Evolutionary conservation across 2,888 invertebrate genomes (phyloP).

Genomic region (Boloria selene): DNA sequence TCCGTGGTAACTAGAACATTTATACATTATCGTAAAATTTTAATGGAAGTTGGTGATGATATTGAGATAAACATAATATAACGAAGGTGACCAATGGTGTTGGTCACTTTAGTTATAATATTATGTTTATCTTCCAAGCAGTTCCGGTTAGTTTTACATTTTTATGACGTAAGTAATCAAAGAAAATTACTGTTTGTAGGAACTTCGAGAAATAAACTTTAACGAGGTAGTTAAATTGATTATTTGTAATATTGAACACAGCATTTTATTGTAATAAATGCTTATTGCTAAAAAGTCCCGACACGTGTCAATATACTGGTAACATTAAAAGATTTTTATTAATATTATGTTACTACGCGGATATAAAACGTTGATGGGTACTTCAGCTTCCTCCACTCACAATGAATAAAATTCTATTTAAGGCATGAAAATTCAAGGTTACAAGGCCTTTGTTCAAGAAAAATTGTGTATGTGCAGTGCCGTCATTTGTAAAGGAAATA

Average conservation of each 20-base stretch:
- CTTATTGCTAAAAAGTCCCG: too few relatives aligned
- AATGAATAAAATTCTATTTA: conserved; percentile 10
- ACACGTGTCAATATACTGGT: too few relatives aligned
- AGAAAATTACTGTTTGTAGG: conserved; percentile 2
- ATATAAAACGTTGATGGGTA: neutral
- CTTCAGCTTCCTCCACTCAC: conserved; percentile 11
- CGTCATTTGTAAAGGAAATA: conserved; percentile 15
- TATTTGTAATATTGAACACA: too few relatives aligned
- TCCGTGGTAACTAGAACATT: conserved; percentile 8
- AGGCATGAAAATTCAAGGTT: conserved; percentile 18
- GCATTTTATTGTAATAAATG: too few relatives aligned
- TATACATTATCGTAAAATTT: neutral
- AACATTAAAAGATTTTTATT: too few relatives aligned
- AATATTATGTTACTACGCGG: neutral
- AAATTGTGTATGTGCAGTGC: conserved; percentile 17
- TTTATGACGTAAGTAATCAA: conserved; percentile 11
- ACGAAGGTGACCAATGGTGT: too few relatives aligned
- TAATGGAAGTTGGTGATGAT: neutral
- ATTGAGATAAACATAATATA: too few relatives aligned
- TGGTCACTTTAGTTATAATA: conserved; percentile 17
- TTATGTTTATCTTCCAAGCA: conserved; percentile 5
- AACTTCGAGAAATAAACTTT: conserved; percentile 5
- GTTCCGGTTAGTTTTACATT: conserved; percentile 15
- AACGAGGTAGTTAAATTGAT: neutral
- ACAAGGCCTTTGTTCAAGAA: conserved; percentile 5